These are phyloP conservation scores for Gymnopithys bicolor DNA, from an alignment of 2,797 vertebrate genomes.

Conservation along the genomic window DNA sequence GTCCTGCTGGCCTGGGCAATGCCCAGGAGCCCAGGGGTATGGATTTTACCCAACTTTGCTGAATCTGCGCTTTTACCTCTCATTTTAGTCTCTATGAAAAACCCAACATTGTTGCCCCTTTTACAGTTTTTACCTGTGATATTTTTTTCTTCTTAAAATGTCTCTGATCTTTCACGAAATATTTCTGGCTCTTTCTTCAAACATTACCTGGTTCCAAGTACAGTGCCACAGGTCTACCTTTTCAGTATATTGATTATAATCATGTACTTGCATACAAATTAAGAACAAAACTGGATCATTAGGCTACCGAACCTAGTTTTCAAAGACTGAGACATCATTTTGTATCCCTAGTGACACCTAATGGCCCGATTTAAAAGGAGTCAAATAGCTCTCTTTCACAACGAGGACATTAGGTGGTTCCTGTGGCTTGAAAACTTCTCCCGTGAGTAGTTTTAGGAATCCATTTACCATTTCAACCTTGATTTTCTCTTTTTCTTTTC, in stretches of 20 bases:
- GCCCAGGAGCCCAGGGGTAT: rapidly evolving
- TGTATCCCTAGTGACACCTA: neutral
- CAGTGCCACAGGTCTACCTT: neutral
- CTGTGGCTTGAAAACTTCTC: neutral
- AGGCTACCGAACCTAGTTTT: neutral
- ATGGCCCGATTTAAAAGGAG: neutral
- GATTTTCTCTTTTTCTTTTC: neutral
- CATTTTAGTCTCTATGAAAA: neutral
- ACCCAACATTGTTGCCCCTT: neutral
- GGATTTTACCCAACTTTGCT: neutral
- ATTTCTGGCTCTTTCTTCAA: neutral
- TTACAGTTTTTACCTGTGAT: neutral
- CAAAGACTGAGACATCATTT: neutral
- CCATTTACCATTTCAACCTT: neutral
- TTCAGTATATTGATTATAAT: neutral
- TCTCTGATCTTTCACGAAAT: neutral
- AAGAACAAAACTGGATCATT: neutral
- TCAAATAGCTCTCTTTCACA: neutral
- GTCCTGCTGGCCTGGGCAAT: neutral
- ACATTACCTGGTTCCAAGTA: neutral
- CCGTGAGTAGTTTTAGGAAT: neutral
- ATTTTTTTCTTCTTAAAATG: neutral
- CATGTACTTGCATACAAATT: neutral
- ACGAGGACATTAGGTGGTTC: neutral
- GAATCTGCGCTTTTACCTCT: neutral